Evolutionary conservation across 2,113 vertebrate species (phyloP).

Genomic region (Phalacrocorax brasilianus): DNA sequence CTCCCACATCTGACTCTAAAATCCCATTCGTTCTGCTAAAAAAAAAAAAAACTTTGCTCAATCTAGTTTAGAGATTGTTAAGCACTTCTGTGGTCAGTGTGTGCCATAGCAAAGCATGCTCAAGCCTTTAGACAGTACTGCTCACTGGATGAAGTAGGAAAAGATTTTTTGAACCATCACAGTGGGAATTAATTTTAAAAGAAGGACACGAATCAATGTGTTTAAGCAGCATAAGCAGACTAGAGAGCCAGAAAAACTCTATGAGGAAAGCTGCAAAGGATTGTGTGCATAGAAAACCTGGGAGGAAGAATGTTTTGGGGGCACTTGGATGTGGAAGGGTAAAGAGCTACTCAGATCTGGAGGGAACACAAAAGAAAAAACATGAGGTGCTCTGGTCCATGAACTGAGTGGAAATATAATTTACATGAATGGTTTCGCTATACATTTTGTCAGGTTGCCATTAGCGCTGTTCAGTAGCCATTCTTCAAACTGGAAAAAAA

Average conservation of each 20-base stretch:
- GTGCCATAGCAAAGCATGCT: neutral
- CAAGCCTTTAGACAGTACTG: neutral
- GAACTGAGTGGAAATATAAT: neutral
- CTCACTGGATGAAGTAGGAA: neutral
- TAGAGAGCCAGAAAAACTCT: neutral
- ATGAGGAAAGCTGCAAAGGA: neutral
- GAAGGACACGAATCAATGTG: neutral
- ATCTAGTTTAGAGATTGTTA: neutral
- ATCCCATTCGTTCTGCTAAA: conserved; percentile 22
- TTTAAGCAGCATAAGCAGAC: neutral
- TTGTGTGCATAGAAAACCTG: neutral
- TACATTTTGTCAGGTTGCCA: neutral
- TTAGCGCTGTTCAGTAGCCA: neutral
- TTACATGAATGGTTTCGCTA: neutral
- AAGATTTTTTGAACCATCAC: neutral
- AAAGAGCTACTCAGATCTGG: neutral
- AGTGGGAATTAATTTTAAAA: conserved; percentile 5
- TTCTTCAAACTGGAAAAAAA: neutral
- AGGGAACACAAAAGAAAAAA: neutral
- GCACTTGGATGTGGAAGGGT: neutral
- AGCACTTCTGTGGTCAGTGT: neutral
- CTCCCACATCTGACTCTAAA: conserved; percentile 74
- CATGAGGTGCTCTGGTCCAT: neutral
- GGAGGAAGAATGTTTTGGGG: neutral
- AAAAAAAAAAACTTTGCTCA: neutral